Base-by-base conservation (phyloP, 1,140 invertebrate genomes). In the Formica selysi region DNA sequence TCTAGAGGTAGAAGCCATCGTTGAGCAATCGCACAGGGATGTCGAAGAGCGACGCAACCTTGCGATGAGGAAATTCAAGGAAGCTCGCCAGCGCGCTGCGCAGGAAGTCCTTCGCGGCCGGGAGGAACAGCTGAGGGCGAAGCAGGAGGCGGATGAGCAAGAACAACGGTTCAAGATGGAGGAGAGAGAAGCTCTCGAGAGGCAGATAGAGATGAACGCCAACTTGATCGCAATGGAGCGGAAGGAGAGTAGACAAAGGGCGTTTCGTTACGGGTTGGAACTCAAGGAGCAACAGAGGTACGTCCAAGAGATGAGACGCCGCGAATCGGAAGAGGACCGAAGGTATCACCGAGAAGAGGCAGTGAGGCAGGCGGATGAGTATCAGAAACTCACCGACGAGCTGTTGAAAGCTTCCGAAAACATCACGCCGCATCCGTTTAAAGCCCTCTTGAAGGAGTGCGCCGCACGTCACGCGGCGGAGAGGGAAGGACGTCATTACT, bases 401-500 rank as follows among this genome's bases (percentile, higher is more conserved):
- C 54, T 92, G n/a, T 61, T 91, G 76, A 70, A 81, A 8, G 89
- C 90, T 85, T 90, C 92, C 26, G 89, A 91, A 61, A 86, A 76
- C 51, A 76, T 91, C 41, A 76, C 61, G 26, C 89, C 90, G 16
- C 90, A 92, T 80, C 90, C 92, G 51, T 92, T 92, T 73, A 91
- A 92, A 74, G 65, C 81, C 16, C 62, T 91, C 54, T 48, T 92
- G 32, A 90, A 85, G 57, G 84, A 91, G 51, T 87, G 76, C 86
- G 85, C 62, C 8, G 83, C 73, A 11, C 73, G 86, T 51, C 83
- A 67, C 48, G 91, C 65, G 32, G 84, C 85, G 26, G 88, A 92
- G 76, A 86, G 86, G 29, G 86, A 86, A 74, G 85, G 70, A 38
- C 85, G 71, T 57, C 87, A 80, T 76, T 87, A 86, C 54, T 89